Base-by-base conservation (phyloP, 2,113 vertebrate genomes). In the Gymnogyps californianus region DNA sequence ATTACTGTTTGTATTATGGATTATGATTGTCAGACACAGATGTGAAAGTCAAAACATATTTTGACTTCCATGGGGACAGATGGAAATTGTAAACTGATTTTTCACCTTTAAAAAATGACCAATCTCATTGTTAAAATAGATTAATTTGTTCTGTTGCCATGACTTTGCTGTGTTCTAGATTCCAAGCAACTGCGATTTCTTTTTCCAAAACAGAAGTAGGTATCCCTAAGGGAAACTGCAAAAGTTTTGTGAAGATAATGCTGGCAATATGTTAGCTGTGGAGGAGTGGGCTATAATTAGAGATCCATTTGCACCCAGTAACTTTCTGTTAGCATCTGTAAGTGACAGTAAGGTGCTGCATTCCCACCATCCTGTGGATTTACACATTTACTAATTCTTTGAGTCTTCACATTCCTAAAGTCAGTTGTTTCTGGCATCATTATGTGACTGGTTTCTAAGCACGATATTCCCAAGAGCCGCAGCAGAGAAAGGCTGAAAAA, bases 31-130 rank as follows among this genome's bases (percentile, higher is more conserved):
- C 91, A 91, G 80, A 61, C 57, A 24, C 22, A 91, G 77, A 79
- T 66, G 74, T 65, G 62, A 82, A 96, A 95, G 65, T 76, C 77
- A 89, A 93, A 96, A 91, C 51, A 16, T 51, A 69, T 89, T 93
- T 96, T 95, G 65, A 93, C 49, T 96, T 96, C 55, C 29, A 13
- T 21, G 40, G 54, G 66, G 71, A 66, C 72, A 89, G 70, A 87
- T 89, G 69, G 61, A 89, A 87, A 76, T 69, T 54, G 40, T 91
- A 96, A 97, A 77, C 54, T 51, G 62, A 91, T 93, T 96, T 96
- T 95, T 93, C 81, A 80, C 54, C 75, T 87, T 94, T 74, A 49
- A 94, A 95, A 96, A 93, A 69, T 83, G 32, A 38, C 69, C 80
- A 49, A 28, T 90, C 65, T 78, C 15, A 32, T 49, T 76, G 81